These are phyloP conservation scores for Agrilus cyanescens DNA, from an alignment of 2,888 invertebrate genomes.

Conservation along the genomic window DNA sequence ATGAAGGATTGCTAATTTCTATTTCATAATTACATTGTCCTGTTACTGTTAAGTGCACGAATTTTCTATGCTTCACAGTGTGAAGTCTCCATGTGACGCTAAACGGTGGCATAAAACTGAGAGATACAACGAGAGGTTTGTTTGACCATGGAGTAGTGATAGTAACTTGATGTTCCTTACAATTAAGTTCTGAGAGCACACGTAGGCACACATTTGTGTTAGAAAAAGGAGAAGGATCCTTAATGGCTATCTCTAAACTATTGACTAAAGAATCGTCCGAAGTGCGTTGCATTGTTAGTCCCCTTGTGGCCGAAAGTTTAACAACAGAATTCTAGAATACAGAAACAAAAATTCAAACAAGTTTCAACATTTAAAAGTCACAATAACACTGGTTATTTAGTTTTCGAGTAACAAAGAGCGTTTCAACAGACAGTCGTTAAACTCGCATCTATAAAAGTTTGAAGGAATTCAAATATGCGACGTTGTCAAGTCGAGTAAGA, in stretches of 20 bases:
- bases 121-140: constrained; percentile 56
- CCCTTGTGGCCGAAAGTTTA: constrained; percentile 54
- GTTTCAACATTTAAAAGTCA: no score
- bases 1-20: constrained; percentile 20
- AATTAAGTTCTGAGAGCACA: constrained; percentile 62
- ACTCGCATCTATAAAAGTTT: no score
- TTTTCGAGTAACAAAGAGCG: no score
- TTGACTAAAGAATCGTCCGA: constrained; percentile 32
- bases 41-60: constrained; percentile 63
- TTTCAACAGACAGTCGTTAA: no score
- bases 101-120: constrained; percentile 77
- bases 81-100: constrained; percentile 69
- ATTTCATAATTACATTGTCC: constrained; percentile 38
- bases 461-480: no score
- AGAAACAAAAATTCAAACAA: no score
- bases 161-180: constrained; percentile 41
- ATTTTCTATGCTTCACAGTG: constrained; percentile 75
- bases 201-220: constrained; percentile 36
- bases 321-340: constrained; percentile 46
- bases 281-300: constrained; percentile 45
- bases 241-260: constrained; percentile 36
- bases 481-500: no score
- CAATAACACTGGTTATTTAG: no score
- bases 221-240: constrained; percentile 26
- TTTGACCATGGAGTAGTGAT: constrained; percentile 70